Evolutionary conservation across 2,113 vertebrate genomes (phyloP).

Genomic region (Barnardius zonarius): DNA sequence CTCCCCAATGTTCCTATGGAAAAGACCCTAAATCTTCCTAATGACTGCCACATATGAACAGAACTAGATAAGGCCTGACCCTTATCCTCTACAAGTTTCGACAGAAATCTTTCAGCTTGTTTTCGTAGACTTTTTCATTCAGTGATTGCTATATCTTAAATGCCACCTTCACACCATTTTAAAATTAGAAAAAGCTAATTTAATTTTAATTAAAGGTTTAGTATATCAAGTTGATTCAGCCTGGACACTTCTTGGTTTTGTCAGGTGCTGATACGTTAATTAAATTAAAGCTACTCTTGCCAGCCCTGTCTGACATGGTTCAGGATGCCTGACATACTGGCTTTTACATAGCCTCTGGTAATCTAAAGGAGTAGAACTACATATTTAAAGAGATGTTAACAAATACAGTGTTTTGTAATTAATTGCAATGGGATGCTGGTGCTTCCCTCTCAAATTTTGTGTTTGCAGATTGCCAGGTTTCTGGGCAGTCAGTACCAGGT

Average conservation of each 20-base stretch:
- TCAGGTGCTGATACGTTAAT: conserved; percentile 56
- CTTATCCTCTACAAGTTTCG: not conserved
- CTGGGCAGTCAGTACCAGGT: not conserved
- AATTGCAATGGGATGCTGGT: conserved; percentile 4
- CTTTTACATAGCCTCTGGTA: not conserved
- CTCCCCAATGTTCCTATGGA: not conserved
- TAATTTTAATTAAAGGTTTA: not conserved
- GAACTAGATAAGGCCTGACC: not conserved
- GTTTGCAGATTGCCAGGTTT: not conserved
- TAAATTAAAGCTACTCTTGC: conserved; percentile 53
- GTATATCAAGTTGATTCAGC: conserved; percentile 36
- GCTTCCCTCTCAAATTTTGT: not conserved
- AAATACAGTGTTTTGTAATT: conserved; percentile 23
- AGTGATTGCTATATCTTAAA: not conserved
- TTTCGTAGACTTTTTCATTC: conserved; percentile 19
- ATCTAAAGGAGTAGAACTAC: not conserved
- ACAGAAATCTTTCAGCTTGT: not conserved
- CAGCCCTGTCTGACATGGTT: not conserved
- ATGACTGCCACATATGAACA: not conserved
- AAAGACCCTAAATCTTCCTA: not conserved
- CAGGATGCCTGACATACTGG: not conserved
- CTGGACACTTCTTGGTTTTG: conserved; percentile 65
- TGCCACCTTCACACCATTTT: conserved; percentile 10
- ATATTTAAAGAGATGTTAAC: not conserved
- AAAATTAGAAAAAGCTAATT: conserved; percentile 9